phyloP scores from a whole-genome alignment of 1,140 invertebrate species.

The Nylanderia fulva region DNA sequence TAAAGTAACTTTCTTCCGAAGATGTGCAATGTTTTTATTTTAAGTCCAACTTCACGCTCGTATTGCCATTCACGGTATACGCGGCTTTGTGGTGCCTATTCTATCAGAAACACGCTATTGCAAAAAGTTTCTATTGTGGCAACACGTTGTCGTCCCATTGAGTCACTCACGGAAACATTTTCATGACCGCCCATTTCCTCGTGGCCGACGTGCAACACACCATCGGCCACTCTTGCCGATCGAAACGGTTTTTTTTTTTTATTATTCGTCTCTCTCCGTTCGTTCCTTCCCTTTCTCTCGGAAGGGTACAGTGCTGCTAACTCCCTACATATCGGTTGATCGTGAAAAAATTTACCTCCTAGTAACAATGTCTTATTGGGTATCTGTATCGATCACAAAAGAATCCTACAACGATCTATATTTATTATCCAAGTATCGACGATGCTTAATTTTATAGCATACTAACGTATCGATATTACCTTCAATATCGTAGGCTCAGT shows the following conservation, averaged over 20 bases:
- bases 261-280: slow-evolving; percentile 7
- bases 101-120: slow-evolving; percentile 15
- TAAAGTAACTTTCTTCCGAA: not conserved
- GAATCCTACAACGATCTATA: slow-evolving; percentile 8
- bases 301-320: slow-evolving; percentile 1
- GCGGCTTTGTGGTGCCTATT: not conserved
- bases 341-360: slow-evolving; percentile 7
- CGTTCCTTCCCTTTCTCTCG: not conserved
- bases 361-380: slow-evolving; percentile 15
- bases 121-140: slow-evolving; percentile 47
- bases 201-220: not conserved
- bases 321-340: not conserved
- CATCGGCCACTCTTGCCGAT: slow-evolving; percentile 13
- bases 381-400: not conserved
- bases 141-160: slow-evolving; percentile 22
- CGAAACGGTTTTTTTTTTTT: slow-evolving; percentile 40
- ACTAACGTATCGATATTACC: slow-evolving; percentile 2
- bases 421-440: slow-evolving; percentile 9
- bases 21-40: not conserved
- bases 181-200: slow-evolving; percentile 46
- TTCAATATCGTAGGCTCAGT: not conserved
- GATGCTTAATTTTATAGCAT: not conserved
- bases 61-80: not conserved
- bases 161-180: slow-evolving; percentile 13
- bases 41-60: not conserved